Evolutionary conservation across 1,140 invertebrate species (phyloP).

Genomic region (Zaprionus africanus): DNA sequence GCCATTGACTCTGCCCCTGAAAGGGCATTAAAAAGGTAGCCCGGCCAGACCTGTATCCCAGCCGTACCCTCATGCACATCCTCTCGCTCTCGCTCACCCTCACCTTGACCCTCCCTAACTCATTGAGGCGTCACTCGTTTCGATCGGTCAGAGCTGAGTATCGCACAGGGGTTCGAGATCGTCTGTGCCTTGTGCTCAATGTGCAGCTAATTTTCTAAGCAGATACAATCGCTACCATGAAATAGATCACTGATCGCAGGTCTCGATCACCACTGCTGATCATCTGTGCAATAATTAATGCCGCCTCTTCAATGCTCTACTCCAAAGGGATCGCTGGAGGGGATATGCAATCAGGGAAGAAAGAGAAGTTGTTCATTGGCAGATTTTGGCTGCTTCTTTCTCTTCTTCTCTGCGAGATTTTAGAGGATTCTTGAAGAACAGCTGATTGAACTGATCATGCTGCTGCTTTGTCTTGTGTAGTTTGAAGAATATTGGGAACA

Average conservation of each 20-base stretch:
- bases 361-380: not conserved
- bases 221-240: slow-evolving; percentile 30
- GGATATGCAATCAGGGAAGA: not conserved
- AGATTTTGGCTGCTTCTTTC: not conserved
- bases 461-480: too few species aligned
- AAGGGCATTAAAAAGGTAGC: slow-evolving; percentile 60
- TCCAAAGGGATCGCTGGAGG: not conserved
- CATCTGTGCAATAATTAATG: not conserved
- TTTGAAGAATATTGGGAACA: too few species aligned
- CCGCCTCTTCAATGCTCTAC: not conserved
- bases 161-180: slow-evolving; percentile 2
- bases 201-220: slow-evolving; percentile 35
- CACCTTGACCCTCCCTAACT: slow-evolving; percentile 23
- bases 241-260: slow-evolving; percentile 38
- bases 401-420: not conserved
- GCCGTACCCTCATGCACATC: not conserved
- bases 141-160: slow-evolving; percentile 25
- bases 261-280: not conserved
- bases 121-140: slow-evolving; percentile 59
- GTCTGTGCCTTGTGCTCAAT: not conserved
- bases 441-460: too few species aligned
- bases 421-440: too few species aligned
- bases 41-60: slow-evolving; percentile 4
- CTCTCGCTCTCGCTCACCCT: not conserved
- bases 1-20: slow-evolving; percentile 48